Conservation (phyloP, 2,797 vertebrate species). For the Microctenopoma stevenorrisi region DNA sequence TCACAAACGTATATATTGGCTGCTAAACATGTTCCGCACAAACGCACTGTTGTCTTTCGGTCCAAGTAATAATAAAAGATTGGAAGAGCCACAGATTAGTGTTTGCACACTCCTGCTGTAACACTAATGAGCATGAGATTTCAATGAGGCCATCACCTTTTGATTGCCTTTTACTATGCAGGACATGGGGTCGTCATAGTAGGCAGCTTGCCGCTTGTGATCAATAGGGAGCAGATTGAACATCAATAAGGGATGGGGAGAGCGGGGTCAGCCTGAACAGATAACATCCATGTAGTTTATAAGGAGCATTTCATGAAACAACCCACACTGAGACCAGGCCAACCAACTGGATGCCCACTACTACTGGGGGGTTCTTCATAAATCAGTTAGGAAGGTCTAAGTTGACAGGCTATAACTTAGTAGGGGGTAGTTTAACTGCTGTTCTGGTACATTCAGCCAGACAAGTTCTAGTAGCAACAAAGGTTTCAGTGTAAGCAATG, state of each 20-base stretch:
- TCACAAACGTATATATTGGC: no score
- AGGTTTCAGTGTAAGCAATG: no score
- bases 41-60: background rate
- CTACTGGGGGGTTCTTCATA: background rate
- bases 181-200: slow-evolving; percentile 29
- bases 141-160: slow-evolving; percentile 25
- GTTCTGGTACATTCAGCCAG: background rate
- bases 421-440: background rate
- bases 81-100: background rate
- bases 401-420: background rate
- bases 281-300: background rate
- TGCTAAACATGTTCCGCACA: no score
- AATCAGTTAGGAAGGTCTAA: background rate
- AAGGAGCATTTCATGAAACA: background rate
- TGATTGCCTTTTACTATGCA: slow-evolving; percentile 26
- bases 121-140: background rate
- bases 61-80: background rate
- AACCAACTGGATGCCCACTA: background rate
- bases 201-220: slow-evolving; percentile 43
- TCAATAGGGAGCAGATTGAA: slow-evolving; percentile 58
- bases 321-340: background rate
- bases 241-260: slow-evolving; percentile 26
- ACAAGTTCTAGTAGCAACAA: background rate
- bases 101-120: background rate
- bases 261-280: background rate